Base-by-base conservation (phyloP, 2,113 vertebrate genomes). In the Corydoras maculifer region DNA sequence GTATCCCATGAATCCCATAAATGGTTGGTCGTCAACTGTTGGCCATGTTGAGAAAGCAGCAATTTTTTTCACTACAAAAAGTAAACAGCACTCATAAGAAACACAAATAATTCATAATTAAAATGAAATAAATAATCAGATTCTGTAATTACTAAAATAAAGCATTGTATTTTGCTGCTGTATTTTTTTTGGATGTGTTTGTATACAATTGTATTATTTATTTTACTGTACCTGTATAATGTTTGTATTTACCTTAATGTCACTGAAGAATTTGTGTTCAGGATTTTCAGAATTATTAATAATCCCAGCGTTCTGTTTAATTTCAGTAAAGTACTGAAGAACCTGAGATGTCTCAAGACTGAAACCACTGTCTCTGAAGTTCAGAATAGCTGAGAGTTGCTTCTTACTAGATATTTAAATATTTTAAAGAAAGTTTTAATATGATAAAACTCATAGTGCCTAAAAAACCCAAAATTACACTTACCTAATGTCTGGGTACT, bases 401-500 rank as follows among this genome's bases (percentile, higher is more conserved):
- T 64, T 80, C 70, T 70, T 65, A 61, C 77, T 79, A 62, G 15
- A 73, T 66, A 75, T 14, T 2, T 3, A 54, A 71, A 54, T 62
- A 9, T 55, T 58, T 8, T 3, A 62, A 10, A 9, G 29, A 9
- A 25, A 50, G 18, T 25, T 64, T 1, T n/a, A 13, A 77, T 58
- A 15, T 67, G 2, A 9, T 11, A 54, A 31, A 55, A 7, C 48
- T 9, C 8, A 18, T 60, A 48, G 4, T 30, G 68, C 29, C 58
- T 57, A 31, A n/a, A 54, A 5, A 58, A 66, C 32, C 14, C 13
- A 25, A 65, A 8, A 53, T 5, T 54, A 1, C 25, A 10, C 60
- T 35, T 78, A 74, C 76, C 73, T 80, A 61, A 78, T 78, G 14
- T 80, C 79, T 55, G 79, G 74, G 48, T 62, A 75, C 48, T 70